Evolutionary conservation across 23 tunicate species (phyloP).

Genomic region (Ascidia mentula): DNA sequence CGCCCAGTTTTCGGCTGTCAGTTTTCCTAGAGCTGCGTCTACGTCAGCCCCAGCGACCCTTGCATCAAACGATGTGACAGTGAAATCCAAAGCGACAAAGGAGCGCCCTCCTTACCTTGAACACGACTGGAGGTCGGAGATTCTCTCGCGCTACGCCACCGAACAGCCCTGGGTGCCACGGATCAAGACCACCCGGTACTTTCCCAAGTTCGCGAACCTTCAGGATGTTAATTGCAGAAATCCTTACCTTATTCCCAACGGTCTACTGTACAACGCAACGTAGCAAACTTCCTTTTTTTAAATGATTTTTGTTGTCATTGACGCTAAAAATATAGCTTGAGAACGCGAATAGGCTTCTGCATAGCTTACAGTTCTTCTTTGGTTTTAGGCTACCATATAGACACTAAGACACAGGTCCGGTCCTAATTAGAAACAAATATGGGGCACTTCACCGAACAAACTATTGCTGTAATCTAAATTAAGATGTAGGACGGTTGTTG

Average conservation of each 20-base stretch:
- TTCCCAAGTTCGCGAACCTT: slow-evolving; percentile 56
- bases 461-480: too few relatives aligned
- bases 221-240: slow-evolving; percentile 81
- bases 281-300: too few relatives aligned
- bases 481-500: too few relatives aligned
- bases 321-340: too few relatives aligned
- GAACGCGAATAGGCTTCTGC: too few relatives aligned
- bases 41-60: slow-evolving; percentile 75
- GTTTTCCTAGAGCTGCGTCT: slow-evolving; percentile 28
- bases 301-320: too few relatives aligned
- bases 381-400: too few relatives aligned
- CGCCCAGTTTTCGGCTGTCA: not conserved
- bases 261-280: slow-evolving; percentile 34
- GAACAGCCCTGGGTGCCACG: slow-evolving; percentile 64
- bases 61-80: slow-evolving; percentile 45
- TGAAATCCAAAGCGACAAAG: not conserved
- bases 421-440: too few relatives aligned
- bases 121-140: slow-evolving; percentile 69
- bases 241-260: slow-evolving; percentile 69
- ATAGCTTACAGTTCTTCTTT: too few relatives aligned
- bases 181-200: slow-evolving; percentile 62
- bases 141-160: slow-evolving; percentile 51
- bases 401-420: too few relatives aligned
- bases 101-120: slow-evolving; percentile 20
- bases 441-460: too few relatives aligned